Base-by-base conservation (phyloP, 2,888 invertebrate species). In the Philaethria dido region DNA sequence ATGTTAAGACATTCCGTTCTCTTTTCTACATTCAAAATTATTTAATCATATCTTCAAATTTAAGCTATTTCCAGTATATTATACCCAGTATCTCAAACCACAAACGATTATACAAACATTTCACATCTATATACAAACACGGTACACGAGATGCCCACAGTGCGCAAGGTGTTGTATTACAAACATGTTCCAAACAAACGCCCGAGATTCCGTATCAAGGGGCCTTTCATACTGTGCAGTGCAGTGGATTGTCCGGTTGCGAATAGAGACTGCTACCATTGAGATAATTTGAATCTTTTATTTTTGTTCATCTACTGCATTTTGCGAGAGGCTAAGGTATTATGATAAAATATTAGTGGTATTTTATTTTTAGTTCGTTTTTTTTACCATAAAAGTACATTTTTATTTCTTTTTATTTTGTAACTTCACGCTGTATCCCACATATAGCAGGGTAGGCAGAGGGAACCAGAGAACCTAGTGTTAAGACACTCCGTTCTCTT, bases 121-220 rank as follows among this genome's bases (percentile, higher is more conserved):
- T 39, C 11, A 3, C 39, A 13, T 11, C 39, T 39, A 39, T 39
- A 39, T 3, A 13, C 29, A 3, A 29, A 4, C 13, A 39, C 13
- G 13, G 3, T 3, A 3, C 39, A 13, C 13, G 39, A 11, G 13
- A 39, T 13, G 39, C 13, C 39, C 5, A 4, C 47, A 18, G 14
- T 25, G 13, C 18, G 63, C 13, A 29, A 33, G 63, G 63, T 63
- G 63, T 64, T 22, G 45, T 45, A 16, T 55, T 64, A 16, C 63
- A 45, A 50, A 60, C 29, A 36, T 44, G 55, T 64, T 64, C 44
- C 20, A 22, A 45, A 29, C 57, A 42, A 55, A 55, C 20, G 55
- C 8, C 8, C 39, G 55, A 39, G 36, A 57, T 22, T 22, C n/a
- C 55, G 36, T 20, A 11, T 39, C 39, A 36, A 39, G 39, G 22